These are phyloP conservation scores for Spizaetus ornatus DNA, from an alignment of 2,113 vertebrate species.

Conservation along the genomic window DNA sequence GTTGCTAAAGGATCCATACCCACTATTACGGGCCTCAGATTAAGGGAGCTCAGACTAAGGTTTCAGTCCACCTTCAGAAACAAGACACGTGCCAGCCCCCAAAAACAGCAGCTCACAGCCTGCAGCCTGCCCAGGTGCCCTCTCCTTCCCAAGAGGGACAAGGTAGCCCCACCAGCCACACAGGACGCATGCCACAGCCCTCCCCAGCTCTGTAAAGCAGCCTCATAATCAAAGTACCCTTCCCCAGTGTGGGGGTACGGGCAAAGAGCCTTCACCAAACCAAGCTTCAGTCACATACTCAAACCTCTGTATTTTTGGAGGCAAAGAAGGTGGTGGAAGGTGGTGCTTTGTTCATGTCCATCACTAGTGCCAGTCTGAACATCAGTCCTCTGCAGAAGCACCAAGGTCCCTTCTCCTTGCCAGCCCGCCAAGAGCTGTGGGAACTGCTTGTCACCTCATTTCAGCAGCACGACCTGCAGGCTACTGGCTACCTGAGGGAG, in stretches of 20 bases:
- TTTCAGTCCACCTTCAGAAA: not conserved
- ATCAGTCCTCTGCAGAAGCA: not conserved
- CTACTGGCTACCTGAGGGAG: not conserved
- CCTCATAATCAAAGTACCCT: not conserved
- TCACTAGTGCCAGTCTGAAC: not conserved
- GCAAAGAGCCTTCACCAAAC: not conserved
- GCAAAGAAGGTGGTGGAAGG: not conserved
- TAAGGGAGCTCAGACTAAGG: not conserved
- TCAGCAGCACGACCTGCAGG: not conserved
- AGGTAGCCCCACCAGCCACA: not conserved
- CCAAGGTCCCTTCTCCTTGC: not conserved
- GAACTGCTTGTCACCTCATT: not conserved
- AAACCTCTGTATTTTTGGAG: not conserved
- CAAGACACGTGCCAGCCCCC: not conserved
- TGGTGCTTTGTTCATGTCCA: not conserved
- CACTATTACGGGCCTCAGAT: not conserved
- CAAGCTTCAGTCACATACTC: not conserved
- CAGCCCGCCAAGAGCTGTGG: not conserved
- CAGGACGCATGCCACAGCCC: rapidly evolving
- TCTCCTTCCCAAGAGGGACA: not conserved
- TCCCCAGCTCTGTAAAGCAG: not conserved
- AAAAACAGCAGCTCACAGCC: not conserved
- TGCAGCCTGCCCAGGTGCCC: not conserved
- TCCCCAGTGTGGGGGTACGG: rapidly evolving
- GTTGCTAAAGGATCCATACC: slow-evolving; percentile 4